These are phyloP conservation scores for Arremon aurantiirostris DNA, from an alignment of 2,797 vertebrate genomes.

Conservation along the genomic window DNA sequence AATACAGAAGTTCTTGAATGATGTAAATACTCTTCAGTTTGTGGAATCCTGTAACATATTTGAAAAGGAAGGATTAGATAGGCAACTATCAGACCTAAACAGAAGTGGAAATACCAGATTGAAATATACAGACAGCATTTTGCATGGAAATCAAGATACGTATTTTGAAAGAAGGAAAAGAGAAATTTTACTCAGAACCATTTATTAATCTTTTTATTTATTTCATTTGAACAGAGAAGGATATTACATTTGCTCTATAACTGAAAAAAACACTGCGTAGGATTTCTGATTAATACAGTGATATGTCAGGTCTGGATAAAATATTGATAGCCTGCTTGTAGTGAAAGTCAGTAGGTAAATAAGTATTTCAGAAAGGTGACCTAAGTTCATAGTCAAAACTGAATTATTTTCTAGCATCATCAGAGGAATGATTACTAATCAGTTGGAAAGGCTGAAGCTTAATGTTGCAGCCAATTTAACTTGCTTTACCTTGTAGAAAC, in stretches of 20 bases:
- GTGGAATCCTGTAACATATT: slow-evolving; percentile 86
- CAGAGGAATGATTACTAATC: neutral
- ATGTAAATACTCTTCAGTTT: slow-evolving; percentile 82
- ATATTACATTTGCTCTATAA: neutral
- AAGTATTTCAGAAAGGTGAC: neutral
- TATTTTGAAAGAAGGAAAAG: neutral
- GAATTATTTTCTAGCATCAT: neutral
- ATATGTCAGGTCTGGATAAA: neutral
- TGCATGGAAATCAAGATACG: neutral
- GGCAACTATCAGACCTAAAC: slow-evolving; percentile 80
- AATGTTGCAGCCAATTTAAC: neutral
- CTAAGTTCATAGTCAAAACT: neutral
- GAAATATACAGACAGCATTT: neutral
- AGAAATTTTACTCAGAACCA: neutral
- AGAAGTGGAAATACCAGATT: slow-evolving; percentile 79
- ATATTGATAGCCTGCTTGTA: neutral
- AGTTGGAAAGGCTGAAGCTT: neutral
- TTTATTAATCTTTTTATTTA: neutral
- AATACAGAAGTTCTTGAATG: slow-evolving; percentile 84
- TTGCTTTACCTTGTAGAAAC: neutral
- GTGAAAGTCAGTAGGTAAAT: neutral
- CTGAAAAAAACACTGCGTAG: neutral
- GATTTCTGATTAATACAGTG: neutral
- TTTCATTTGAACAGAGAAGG: neutral
- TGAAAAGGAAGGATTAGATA: slow-evolving; percentile 86